Conservation (phyloP, 64 coral and sea anemone genomes). For the Acropora tenuis region DNA sequence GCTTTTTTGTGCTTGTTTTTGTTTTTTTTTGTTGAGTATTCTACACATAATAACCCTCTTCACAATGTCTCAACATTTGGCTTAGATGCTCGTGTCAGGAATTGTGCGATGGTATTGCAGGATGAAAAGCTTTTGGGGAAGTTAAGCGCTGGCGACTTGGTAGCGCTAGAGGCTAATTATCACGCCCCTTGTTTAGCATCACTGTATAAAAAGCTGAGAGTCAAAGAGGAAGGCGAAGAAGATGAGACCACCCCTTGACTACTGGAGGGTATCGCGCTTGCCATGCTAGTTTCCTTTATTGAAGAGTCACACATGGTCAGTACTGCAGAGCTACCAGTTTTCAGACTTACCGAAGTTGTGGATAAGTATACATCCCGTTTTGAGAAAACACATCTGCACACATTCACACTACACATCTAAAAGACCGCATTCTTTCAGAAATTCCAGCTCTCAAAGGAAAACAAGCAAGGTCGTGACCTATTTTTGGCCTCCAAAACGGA, state of each 20-base stretch:
- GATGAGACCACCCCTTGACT: constrained; percentile 37
- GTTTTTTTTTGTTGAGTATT: not conserved
- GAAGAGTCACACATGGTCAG: constrained; percentile 60
- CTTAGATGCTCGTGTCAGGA: constrained; percentile 60
- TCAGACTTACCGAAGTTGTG: too few relatives aligned
- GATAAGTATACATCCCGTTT: constrained; percentile 13
- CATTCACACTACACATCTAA: constrained; percentile 43
- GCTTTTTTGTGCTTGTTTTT: constrained; percentile 51
- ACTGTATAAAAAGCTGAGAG: constrained; percentile 61
- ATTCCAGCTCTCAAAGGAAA: constrained; percentile 52
- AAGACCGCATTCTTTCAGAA: constrained; percentile 25
- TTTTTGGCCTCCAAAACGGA: constrained; percentile 46
- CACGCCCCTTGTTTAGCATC: constrained; percentile 61
- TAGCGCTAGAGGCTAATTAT: constrained; percentile 60
- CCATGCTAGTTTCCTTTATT: not conserved
- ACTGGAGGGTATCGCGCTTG: constrained; percentile 68
- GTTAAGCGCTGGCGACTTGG: constrained; percentile 41
- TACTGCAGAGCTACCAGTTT: constrained; percentile 2
- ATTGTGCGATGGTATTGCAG: constrained; percentile 66
- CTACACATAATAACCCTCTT: constrained; percentile 42
- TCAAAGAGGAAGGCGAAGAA: constrained; percentile 33
- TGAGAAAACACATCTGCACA: constrained; percentile 10
- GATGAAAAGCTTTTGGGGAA: constrained; percentile 40
- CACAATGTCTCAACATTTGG: constrained; percentile 66
- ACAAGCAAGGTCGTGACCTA: constrained; percentile 48